These are phyloP conservation scores for Acronicta aceris DNA, from an alignment of 2,888 invertebrate genomes.

Conservation along the genomic window DNA sequence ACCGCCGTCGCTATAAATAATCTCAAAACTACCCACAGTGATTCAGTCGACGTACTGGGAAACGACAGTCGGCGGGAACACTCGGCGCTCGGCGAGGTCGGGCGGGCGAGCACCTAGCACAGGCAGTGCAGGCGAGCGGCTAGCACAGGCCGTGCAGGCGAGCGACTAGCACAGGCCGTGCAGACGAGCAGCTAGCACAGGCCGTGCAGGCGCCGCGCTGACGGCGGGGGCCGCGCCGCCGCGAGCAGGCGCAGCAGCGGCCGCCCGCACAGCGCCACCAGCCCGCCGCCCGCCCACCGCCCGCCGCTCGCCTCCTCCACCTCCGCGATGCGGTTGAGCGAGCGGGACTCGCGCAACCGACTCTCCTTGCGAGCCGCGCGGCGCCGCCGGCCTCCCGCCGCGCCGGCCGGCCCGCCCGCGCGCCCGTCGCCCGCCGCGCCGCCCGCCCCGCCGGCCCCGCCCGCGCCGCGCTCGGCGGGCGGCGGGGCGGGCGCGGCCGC, in stretches of 20 bases:
- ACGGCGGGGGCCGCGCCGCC: slow-evolving; percentile 85
- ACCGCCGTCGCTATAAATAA: slow-evolving; percentile 40
- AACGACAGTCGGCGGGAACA: slow-evolving; percentile 13
- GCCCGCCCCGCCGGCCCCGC: slow-evolving; percentile 62
- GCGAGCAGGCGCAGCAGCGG: slow-evolving; percentile 82
- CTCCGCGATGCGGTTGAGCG: slow-evolving; percentile 95
- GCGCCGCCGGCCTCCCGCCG: slow-evolving; percentile 70
- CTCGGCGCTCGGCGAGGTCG: not conserved
- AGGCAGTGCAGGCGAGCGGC: slow-evolving; percentile 77
- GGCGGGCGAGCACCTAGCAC: slow-evolving; percentile 67
- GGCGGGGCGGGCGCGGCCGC: slow-evolving; percentile 61
- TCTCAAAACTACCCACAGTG: slow-evolving; percentile 38
- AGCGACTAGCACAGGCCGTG: slow-evolving; percentile 82
- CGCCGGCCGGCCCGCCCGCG: slow-evolving; percentile 51
- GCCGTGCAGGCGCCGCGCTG: slow-evolving; percentile 81
- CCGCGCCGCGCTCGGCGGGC: slow-evolving; percentile 64
- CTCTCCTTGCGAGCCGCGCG: slow-evolving; percentile 84
- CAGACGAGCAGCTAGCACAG: slow-evolving; percentile 76
- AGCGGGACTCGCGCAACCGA: slow-evolving; percentile 93
- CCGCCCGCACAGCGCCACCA: slow-evolving; percentile 83
- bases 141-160: slow-evolving; percentile 82
- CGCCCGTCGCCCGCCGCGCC: slow-evolving; percentile 65
- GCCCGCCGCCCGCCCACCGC: slow-evolving; percentile 79
- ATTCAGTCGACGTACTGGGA: slow-evolving; percentile 5
- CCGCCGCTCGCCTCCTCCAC: slow-evolving; percentile 92